A percentile compares a stretch with the other conserved stretches of the same genome.
phyloP scores from a whole-genome alignment of 1,140 invertebrate species.

The Physella acuta region DNA sequence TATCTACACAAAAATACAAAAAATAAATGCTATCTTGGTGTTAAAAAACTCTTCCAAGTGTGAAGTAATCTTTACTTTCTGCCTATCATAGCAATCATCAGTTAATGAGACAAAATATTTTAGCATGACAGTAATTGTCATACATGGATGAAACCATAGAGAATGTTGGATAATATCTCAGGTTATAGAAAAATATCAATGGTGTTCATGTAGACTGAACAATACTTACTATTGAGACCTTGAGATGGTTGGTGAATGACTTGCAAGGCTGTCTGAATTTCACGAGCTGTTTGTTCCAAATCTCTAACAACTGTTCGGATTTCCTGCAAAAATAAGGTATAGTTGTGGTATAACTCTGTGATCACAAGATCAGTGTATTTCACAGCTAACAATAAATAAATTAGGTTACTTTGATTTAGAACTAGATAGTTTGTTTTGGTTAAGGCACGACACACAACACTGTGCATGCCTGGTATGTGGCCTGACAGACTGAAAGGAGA shows the following conservation, averaged over 20 bases:
- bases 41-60: neutral
- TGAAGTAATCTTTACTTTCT: neutral
- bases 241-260: conserved; percentile 69
- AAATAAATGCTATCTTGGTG: neutral
- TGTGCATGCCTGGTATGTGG: neutral
- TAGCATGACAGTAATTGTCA: neutral
- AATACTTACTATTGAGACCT: neutral
- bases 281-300: conserved; percentile 70
- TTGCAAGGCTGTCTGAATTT: conserved; percentile 72
- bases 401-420: neutral
- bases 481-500: neutral
- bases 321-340: conserved; percentile 64
- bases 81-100: neutral
- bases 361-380: neutral
- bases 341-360: neutral
- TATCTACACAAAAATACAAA: neutral
- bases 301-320: conserved; percentile 70
- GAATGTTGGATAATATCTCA: neutral
- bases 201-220: neutral
- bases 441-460: neutral
- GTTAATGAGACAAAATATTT: neutral
- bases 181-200: neutral
- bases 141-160: neutral
- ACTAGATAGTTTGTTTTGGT: neutral
- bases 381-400: neutral